Conservation (phyloP, 2,797 vertebrate genomes). For the Hipposideros larvatus region DNA sequence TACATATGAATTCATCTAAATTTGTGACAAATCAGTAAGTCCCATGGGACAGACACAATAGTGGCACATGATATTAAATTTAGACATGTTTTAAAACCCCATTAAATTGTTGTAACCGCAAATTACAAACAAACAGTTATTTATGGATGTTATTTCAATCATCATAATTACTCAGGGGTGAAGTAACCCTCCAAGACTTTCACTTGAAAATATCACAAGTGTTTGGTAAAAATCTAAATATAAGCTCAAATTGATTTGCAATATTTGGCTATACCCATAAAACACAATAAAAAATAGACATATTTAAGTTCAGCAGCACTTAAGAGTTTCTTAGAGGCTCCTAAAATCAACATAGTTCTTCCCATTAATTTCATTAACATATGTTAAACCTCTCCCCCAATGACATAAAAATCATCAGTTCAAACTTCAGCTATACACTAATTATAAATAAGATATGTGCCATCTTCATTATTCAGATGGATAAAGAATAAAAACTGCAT, state of each 20-base stretch:
- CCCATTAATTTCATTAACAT: neutral
- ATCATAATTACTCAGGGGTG: slow-evolving; percentile 2
- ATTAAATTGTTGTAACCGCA: neutral
- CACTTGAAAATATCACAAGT: slow-evolving; percentile 1
- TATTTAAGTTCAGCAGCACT: neutral
- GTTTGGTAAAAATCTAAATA: neutral
- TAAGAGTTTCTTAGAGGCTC: neutral
- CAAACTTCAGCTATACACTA: neutral
- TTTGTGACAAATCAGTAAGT: neutral
- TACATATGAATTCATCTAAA: neutral
- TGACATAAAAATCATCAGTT: neutral
- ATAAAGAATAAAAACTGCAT: neutral
- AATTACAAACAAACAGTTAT: neutral
- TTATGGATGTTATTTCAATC: neutral
- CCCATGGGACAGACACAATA: neutral
- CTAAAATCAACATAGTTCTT: neutral
- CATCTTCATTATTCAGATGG: neutral
- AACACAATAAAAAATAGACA: neutral
- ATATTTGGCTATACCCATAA: neutral
- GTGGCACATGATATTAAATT: neutral
- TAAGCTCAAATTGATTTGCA: neutral
- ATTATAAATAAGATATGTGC: neutral
- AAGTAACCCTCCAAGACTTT: slow-evolving; percentile 17
- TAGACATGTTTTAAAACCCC: neutral
- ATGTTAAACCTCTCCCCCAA: neutral